These are phyloP conservation scores for Cryptus viduatorius DNA, from an alignment of 2,888 invertebrate genomes.

Conservation along the genomic window DNA sequence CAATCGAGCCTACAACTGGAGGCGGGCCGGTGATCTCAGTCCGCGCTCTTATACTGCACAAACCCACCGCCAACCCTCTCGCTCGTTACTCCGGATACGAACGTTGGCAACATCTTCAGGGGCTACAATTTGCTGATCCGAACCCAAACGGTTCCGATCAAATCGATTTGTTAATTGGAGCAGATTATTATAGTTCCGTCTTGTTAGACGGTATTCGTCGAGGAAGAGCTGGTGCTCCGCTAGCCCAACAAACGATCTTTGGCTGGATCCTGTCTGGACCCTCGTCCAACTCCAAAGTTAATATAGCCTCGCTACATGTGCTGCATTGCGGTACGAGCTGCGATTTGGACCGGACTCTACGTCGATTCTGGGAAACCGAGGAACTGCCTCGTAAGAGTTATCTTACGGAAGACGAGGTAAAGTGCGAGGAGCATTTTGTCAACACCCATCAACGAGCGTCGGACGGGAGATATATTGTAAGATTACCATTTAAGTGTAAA, in stretches of 20 bases:
- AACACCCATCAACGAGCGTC: constrained; percentile 64
- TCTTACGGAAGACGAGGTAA: constrained; percentile 65
- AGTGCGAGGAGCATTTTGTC: constrained; percentile 71
- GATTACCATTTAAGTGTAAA: constrained; percentile 70
- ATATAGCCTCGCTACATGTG: not conserved
- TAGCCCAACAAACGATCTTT: constrained; percentile 40
- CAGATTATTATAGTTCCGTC: constrained; percentile 31
- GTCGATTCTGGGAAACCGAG: constrained; percentile 72
- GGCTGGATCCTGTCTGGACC: constrained; percentile 51
- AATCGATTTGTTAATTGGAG: constrained; percentile 38
- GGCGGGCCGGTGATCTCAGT: constrained; percentile 4
- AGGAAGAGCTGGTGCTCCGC: not conserved
- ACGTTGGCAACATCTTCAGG: constrained; percentile 19
- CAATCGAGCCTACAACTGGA: not conserved
- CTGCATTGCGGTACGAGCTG: not conserved
- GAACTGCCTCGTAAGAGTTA: constrained; percentile 55
- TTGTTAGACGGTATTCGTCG: constrained; percentile 7
- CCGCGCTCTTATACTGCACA: not conserved
- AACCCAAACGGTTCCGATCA: not conserved
- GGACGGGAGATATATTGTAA: constrained; percentile 72
- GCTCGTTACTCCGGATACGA: not conserved
- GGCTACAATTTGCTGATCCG: constrained; percentile 20
- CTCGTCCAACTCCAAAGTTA: not conserved
- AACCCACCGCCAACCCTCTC: not conserved
- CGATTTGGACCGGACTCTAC: constrained; percentile 8